Conservation (phyloP, 2,888 invertebrate species). For the Agrochola lota region DNA sequence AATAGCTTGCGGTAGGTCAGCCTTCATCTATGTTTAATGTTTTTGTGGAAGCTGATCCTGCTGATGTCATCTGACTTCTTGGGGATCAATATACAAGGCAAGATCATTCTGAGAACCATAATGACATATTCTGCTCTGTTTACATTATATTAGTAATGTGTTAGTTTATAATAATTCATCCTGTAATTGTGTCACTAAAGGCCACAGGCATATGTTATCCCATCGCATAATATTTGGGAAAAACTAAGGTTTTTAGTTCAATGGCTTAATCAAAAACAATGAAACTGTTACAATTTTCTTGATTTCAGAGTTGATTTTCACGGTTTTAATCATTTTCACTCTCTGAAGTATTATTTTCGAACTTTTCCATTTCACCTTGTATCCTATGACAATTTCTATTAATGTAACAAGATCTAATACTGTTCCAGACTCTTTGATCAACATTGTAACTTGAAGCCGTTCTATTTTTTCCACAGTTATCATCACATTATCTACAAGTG, state of each 20-base stretch:
- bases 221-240: not conserved
- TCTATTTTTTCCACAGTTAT: not conserved
- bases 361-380: not conserved
- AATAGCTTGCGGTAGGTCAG: slow-evolving; percentile 56
- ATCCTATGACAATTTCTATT: not conserved
- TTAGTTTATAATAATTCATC: not conserved
- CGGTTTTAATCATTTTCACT: not conserved
- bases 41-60: slow-evolving; percentile 7
- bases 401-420: not conserved
- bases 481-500: not conserved
- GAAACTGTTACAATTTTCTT: not conserved
- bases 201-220: not conserved
- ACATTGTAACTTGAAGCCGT: not conserved
- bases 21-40: not conserved
- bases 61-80: slow-evolving; percentile 2
- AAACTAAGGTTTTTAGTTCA: not conserved
- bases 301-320: not conserved
- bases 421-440: not conserved
- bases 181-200: not conserved
- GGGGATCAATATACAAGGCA: not conserved
- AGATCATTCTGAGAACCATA: not conserved
- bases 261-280: not conserved
- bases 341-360: not conserved
- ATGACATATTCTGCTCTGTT: not conserved
- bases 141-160: not conserved